Percentiles rank a stretch among this genome's conserved stretches.
Conservation (phyloP, 1,140 invertebrate species). For the Cyclina sinensis region DNA sequence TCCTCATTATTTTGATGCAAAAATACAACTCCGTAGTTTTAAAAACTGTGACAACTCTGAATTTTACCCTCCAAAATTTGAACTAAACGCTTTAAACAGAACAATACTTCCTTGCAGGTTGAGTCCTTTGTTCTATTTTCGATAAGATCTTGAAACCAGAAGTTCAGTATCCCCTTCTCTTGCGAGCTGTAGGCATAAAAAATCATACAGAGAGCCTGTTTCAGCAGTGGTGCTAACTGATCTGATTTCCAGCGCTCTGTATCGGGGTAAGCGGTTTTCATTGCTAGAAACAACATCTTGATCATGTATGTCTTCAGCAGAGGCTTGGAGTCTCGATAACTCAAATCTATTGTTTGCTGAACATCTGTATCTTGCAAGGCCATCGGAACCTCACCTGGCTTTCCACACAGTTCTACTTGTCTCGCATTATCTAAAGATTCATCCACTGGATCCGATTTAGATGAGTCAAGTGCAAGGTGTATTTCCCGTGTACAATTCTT, state of each 20-base stretch:
- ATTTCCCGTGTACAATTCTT: no score
- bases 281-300: conserved; percentile 50
- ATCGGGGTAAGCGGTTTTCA: conserved; percentile 35
- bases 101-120: conserved; percentile 35
- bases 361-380: not conserved
- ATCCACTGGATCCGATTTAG: not conserved
- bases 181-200: conserved; percentile 22
- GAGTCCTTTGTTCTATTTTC: conserved; percentile 45
- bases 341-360: not conserved
- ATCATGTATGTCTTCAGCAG: conserved; percentile 49
- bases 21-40: no score
- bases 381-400: no score
- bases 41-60: no score
- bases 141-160: conserved; percentile 51
- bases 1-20: no score
- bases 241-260: conserved; percentile 6
- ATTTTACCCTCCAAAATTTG: not conserved
- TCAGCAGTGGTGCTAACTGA: conserved; percentile 5
- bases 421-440: no score
- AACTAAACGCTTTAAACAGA: conserved; percentile 7
- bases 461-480: no score
- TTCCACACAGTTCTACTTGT: no score
- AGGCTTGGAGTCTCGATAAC: conserved; percentile 45
- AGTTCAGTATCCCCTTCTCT: conserved; percentile 42
- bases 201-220: conserved; percentile 41